A percentile compares a stretch with the other conserved stretches of the same genome.
Evolutionary conservation across 2,888 invertebrate species (phyloP).

Genomic region (Listrodromus nycthemerus): DNA sequence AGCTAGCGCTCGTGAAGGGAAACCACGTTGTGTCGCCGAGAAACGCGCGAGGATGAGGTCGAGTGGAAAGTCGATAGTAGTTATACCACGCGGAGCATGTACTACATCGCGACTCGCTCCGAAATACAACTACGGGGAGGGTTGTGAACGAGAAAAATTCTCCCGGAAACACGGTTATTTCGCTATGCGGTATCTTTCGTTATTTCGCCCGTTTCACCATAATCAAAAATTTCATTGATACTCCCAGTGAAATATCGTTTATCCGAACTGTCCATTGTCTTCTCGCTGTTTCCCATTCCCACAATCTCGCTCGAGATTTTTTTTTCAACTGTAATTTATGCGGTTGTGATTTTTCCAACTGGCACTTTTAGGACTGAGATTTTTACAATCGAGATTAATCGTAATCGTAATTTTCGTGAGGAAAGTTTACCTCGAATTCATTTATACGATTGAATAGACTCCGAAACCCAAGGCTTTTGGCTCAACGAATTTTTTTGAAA

Average conservation of each 20-base stretch:
- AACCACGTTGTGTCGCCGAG: slow-evolving; percentile 48
- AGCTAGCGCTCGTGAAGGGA: slow-evolving; percentile 31
- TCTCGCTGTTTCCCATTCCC: not conserved
- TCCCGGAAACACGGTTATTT: slow-evolving; percentile 26
- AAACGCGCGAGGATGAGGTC: slow-evolving; percentile 54
- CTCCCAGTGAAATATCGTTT: not conserved
- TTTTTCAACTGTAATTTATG: not conserved
- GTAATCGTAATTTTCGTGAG: no score
- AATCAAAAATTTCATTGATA: not conserved
- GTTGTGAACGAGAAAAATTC: slow-evolving; percentile 38
- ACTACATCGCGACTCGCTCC: slow-evolving; percentile 7
- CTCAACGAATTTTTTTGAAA: no score
- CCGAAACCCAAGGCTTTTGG: no score
- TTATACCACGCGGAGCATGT: slow-evolving; percentile 40
- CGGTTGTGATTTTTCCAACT: not conserved
- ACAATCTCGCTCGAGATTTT: not conserved
- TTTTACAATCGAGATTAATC: no score
- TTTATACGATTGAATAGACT: not conserved
- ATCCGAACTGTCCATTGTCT: not conserved
- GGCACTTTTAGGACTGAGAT: no score
- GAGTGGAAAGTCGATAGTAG: slow-evolving; percentile 60
- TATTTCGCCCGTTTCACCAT: slow-evolving; percentile 12
- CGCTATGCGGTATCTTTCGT: slow-evolving; percentile 8
- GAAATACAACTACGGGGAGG: slow-evolving; percentile 23
- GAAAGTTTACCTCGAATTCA: not conserved